A percentile compares a stretch with the other conserved stretches of the same genome.
Conservation (phyloP, 2,888 invertebrate genomes). For the Podotricha telesiphe region DNA sequence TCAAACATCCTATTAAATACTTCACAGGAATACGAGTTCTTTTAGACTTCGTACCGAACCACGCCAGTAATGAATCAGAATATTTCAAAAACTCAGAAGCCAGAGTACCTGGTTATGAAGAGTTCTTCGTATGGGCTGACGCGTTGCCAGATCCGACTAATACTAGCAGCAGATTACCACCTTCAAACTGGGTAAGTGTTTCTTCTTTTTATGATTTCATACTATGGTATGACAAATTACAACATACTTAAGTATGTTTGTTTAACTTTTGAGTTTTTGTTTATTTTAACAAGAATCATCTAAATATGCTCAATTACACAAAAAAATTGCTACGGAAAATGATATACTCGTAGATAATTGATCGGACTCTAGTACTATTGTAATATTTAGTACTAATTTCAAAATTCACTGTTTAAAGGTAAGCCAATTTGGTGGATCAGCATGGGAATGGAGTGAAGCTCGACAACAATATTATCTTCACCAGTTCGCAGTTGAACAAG, state of each 20-base stretch:
- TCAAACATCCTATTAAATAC: not conserved
- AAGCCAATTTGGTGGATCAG: slow-evolving; percentile 84
- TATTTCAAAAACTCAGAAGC: slow-evolving; percentile 91
- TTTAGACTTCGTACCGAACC: slow-evolving; percentile 87
- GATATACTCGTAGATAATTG: too few relatives aligned
- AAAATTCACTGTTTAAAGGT: slow-evolving; percentile 54
- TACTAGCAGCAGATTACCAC: slow-evolving; percentile 61
- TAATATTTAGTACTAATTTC: not conserved
- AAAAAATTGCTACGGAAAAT: too few relatives aligned
- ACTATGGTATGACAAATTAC: not conserved
- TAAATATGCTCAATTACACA: too few relatives aligned
- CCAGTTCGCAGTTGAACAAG: slow-evolving; percentile 85
- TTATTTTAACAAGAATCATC: too few relatives aligned
- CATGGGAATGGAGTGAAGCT: slow-evolving; percentile 86
- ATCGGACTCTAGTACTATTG: not conserved
- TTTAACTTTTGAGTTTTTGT: too few relatives aligned
- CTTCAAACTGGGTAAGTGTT: slow-evolving; percentile 79
- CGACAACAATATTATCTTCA: slow-evolving; percentile 88
- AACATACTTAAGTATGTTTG: too few relatives aligned
- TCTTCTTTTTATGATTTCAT: not conserved
- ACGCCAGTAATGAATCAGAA: slow-evolving; percentile 88
- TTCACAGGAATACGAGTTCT: slow-evolving; percentile 77
- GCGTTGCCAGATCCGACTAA: slow-evolving; percentile 65
- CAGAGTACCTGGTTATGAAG: slow-evolving; percentile 84
- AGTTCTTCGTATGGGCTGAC: slow-evolving; percentile 91